A percentile compares a stretch with the other conserved stretches of the same genome.
Conservation (phyloP, 2,888 invertebrate genomes). For the Chydorus sphaericus region DNA sequence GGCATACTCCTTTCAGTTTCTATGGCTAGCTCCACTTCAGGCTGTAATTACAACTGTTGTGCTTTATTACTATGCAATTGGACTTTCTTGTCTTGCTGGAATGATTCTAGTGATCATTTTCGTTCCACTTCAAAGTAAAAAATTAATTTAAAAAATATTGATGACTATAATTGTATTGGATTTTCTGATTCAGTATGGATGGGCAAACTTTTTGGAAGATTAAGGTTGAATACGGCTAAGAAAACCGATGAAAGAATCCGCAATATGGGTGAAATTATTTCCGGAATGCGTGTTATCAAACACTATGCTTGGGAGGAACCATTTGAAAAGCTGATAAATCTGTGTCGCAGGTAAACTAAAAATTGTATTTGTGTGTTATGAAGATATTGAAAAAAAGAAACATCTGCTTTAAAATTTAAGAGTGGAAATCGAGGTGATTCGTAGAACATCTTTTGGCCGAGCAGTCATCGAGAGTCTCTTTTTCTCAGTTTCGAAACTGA, state of each 20-base stretch:
- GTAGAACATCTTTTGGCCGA: constrained; percentile 23
- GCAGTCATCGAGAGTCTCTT: constrained; percentile 30
- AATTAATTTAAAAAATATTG: too few relatives aligned
- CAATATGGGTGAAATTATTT: constrained; percentile 38
- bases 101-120: constrained; percentile 61
- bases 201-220: constrained; percentile 28
- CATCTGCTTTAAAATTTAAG: too few relatives aligned
- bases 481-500: constrained; percentile 32
- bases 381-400: too few relatives aligned
- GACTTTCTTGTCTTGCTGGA: constrained; percentile 55
- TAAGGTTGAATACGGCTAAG: constrained; percentile 32
- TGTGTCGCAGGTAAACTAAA: constrained; percentile 4
- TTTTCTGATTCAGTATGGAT: constrained; percentile 25
- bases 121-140: constrained; percentile 72
- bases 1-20: constrained; percentile 29
- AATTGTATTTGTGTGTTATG: too few relatives aligned
- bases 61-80: constrained; percentile 59
- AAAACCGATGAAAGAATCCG: constrained; percentile 36
- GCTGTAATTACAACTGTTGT: constrained; percentile 63
- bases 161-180: too few relatives aligned
- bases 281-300: constrained; percentile 38
- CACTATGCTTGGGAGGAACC: constrained; percentile 42
- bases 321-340: constrained; percentile 28
- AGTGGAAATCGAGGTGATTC: constrained; percentile 27
- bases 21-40: constrained; percentile 58